Base-by-base conservation (phyloP, 2,888 invertebrate genomes). In the Achlya flavicornis region DNA sequence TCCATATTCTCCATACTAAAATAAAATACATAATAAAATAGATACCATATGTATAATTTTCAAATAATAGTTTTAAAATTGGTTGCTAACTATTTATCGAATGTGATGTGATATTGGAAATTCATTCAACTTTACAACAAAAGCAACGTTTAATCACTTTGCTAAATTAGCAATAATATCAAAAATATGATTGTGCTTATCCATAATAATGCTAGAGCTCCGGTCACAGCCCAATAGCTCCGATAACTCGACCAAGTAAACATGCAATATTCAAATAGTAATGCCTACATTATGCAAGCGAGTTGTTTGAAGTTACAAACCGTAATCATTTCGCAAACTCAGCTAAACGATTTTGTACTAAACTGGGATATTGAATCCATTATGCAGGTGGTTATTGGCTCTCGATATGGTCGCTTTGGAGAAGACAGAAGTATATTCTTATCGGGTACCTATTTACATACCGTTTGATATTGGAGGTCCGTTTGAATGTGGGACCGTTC, bases 201-300 rank as follows among this genome's bases (percentile, higher is more conserved):
- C 38, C 43, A 41, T 26, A 26, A 60, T 60, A 16, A 19, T 19
- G 8, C 19, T 8, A 16, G 14, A 16, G 53, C 43, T 19, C 19
- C 41, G 60, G 26, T 19, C 60, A 43, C 26, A 41, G 60, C 26
- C 41, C 12, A 41, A 41, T 41, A 26, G 41, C 26, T 58, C 57
- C 61, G 33, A 64, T 61, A 57, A 64, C 57, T 61, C 57, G 33
- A 57, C 26, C 57, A 38, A 53, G 33, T 53, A 19, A 60, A 60
- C 66, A 63, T 62, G 63, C 64, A 65, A 67, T 66, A 64, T 63
- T 64, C 64, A 66, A 62, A 66, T 41, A 57, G 62, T 63, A 65
- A 62, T 43, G 59, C 53, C 58, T 53, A 61, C 65, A 48, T 58
- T 64, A 62, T 58, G 59, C 58, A 58, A 60, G 63, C 58, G 61